Evolutionary conservation across 2,888 invertebrate species (phyloP).

Genomic region (Euclidia mi): DNA sequence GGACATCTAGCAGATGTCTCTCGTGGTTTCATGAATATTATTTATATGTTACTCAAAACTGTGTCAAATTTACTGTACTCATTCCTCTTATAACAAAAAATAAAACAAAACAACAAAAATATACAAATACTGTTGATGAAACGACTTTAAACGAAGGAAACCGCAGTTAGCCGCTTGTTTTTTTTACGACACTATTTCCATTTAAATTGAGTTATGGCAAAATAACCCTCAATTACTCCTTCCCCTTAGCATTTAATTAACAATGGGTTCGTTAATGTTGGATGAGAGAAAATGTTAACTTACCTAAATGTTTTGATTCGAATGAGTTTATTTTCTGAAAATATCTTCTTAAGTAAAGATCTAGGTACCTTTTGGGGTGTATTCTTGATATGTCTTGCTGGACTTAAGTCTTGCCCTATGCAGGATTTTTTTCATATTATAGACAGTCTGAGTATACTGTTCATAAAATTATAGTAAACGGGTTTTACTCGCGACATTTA

Average conservation of each 20-base stretch:
- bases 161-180: slow-evolving; percentile 14
- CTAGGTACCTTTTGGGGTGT: no score
- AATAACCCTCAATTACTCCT: slow-evolving; percentile 13
- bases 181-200: slow-evolving; percentile 24
- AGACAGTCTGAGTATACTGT: no score
- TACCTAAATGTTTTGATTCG: slow-evolving; percentile 1
- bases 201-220: slow-evolving; percentile 27
- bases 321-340: background rate
- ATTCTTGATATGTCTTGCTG: no score
- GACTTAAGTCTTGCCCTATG: no score
- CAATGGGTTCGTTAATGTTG: slow-evolving; percentile 14
- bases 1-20: no score
- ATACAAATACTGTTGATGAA: slow-evolving; percentile 7
- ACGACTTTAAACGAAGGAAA: slow-evolving; percentile 7
- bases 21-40: no score
- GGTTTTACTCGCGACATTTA: no score
- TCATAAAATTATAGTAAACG: no score
- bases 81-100: background rate
- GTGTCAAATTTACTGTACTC: no score
- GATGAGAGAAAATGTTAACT: slow-evolving; percentile 23
- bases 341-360: background rate
- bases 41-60: no score
- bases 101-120: slow-evolving; percentile 6
- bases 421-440: no score
- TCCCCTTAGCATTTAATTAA: slow-evolving; percentile 29